Conservation (phyloP, 2,113 vertebrate species). For the Dicaeum eximium region DNA sequence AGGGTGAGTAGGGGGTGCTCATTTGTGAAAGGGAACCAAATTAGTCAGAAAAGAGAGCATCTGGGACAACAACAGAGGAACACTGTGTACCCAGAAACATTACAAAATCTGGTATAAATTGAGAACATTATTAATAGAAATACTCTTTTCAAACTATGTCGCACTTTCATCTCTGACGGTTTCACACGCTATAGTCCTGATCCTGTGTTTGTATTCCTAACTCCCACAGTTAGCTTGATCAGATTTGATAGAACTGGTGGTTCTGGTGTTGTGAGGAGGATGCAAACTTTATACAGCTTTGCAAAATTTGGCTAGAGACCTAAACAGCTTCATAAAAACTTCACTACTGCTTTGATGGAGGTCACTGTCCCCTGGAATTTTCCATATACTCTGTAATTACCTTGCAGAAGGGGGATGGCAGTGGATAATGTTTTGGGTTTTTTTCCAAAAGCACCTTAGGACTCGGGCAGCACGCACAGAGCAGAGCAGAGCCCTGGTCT, state of each 20-base stretch:
- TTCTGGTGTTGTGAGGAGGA: background rate
- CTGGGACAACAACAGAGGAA: background rate
- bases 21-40: background rate
- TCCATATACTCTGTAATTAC: background rate
- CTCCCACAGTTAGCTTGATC: constrained; percentile 6
- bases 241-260: background rate
- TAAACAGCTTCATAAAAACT: background rate
- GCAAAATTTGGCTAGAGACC: background rate
- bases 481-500: background rate
- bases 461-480: fast-evolving
- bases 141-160: constrained; percentile 29
- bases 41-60: background rate
- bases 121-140: constrained; percentile 41
- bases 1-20: background rate
- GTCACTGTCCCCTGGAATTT: background rate
- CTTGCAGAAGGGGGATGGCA: background rate
- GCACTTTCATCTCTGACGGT: constrained; percentile 7
- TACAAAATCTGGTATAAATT: constrained; percentile 28
- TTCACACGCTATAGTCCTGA: constrained; percentile 2
- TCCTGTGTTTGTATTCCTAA: constrained; percentile 20
- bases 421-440: background rate
- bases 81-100: background rate
- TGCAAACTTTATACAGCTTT: background rate
- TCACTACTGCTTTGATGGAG: background rate
- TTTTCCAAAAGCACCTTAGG: background rate